Evolutionary conservation across 2,797 vertebrate species (phyloP).

Genomic region (Phrynocephalus guinanensis): DNA sequence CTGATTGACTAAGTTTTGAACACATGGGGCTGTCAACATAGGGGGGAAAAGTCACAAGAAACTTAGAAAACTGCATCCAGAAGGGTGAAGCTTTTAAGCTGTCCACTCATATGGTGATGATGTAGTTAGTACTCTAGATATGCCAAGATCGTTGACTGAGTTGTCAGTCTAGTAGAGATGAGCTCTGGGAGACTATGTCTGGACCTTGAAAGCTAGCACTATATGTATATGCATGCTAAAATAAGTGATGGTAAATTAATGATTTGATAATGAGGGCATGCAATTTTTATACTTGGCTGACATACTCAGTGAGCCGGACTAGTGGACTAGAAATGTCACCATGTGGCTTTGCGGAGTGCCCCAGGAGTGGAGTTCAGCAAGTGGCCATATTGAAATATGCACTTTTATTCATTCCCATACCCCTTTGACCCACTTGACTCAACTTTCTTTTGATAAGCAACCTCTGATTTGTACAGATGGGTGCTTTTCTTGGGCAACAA

Average conservation of each 20-base stretch:
- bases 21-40: constrained; percentile 17
- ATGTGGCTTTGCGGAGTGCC: background rate
- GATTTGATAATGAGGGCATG: constrained; percentile 1
- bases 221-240: background rate
- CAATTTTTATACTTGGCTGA: background rate
- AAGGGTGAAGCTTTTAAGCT: constrained; percentile 48
- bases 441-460: too few species aligned
- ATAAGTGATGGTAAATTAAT: background rate
- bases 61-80: constrained; percentile 19
- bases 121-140: background rate
- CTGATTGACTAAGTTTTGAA: constrained; percentile 46
- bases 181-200: background rate
- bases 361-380: background rate
- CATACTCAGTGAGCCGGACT: background rate
- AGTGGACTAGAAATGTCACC: background rate
- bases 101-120: constrained; percentile 16
- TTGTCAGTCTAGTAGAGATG: constrained; percentile 29
- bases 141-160: background rate
- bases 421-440: too few species aligned
- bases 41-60: constrained; percentile 13
- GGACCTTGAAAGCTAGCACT: constrained; percentile 19
- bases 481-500: background rate
- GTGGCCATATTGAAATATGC: background rate
- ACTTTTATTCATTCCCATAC: background rate
- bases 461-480: background rate